Evolutionary conservation across 2,888 invertebrate genomes (phyloP), one percentile per base, ranked within the genome.

Genomic region (Parnassius apollo): DNA sequence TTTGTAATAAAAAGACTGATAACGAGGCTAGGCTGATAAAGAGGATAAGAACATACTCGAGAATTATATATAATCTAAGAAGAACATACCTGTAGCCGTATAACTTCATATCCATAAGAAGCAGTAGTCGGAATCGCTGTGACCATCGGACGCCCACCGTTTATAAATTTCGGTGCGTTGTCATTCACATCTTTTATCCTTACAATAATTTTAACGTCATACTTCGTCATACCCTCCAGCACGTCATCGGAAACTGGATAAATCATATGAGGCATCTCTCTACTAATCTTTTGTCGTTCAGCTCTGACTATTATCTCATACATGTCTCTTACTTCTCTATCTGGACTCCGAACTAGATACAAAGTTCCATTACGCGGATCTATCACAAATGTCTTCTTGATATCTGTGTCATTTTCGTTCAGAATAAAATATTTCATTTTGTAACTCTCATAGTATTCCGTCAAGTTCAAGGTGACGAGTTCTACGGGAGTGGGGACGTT

Each of bases 71-170:
- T 35, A 35, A 35, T 35, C 35, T 7, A 35, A 35, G 35, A 35
- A 35, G 1, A 35, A 35, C 35, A 0, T 81, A 95, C 96, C 90
- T 94, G 93, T 18, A 97, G 93, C 75, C 94, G 94, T 55, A 96
- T 93, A 60, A 97, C 95, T 78, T 96, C 95, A 78, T 96, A 95
- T 1, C 97, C 97, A 80, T 96, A 97, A 65, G 94, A 94, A 9
- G 96, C 96, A 42, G 95, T 94, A 0, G 96, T 94, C 0, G 97
- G 96, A 66, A 97, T 94, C 0, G 97, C 97, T 0, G 97, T 96
- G 0, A 97, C 94, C 68, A 97, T 93, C 0, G 97, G 97, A 45
- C 95, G 91, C 2, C 96, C 96, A 62, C 94, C 94, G 50, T 94
- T 94, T 2, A 93, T 93, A 77, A 97, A 97, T 73, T 93, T 94